Evolutionary conservation across 2,113 vertebrate genomes (phyloP), one percentile per base, ranked within the genome.

Genomic region (Brachionichthys hirsutus): DNA sequence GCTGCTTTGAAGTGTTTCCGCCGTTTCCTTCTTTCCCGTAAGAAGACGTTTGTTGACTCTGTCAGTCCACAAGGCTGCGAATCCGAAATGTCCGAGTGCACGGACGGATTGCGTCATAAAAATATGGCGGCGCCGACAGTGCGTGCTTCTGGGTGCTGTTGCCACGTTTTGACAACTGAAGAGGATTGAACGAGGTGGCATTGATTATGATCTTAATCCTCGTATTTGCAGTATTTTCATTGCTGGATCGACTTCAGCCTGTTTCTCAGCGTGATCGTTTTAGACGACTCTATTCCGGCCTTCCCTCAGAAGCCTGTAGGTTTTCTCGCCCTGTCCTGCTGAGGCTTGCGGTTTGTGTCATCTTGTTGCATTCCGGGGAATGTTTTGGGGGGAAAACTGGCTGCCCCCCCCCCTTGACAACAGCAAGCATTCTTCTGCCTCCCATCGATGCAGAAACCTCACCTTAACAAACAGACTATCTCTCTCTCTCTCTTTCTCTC

Each of bases 251-350:
- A 53, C 60, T 18, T 52, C 15, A 73, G 55, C 55, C 20, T 30
- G 15, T 67, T 83, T 80, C 76, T 75, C 41, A 36, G 70, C 66
- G 49, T 49, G 62, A 50, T 57, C 44, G 69, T 70, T 89, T 80
- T 83, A 89, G 78, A 67, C 48, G 4, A 9, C 67, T 62, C 72
- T 67, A 89, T 87, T 89, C 84, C 70, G 75, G 75, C 72, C 81
- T 62, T 65, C 24, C 58, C 62, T 62, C 62, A 65, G 54, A 77
- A 74, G 57, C 49, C 15, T 30, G 56, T 57, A 70, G 56, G 54
- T 55, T 38, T 79, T 57, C 48, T 65, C 50, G 70, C 49, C 50
- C 55, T 38, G 52, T 89, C 78, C 56, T 44, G 73, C 68, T 64
- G 60, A 78, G 75, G 54, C 61, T 78, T 86, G 84, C 11, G 85